A percentile compares a stretch with the other conserved stretches of the same genome.
phyloP scores from a whole-genome alignment of 2,888 invertebrate genomes.

The Formica aserva region DNA sequence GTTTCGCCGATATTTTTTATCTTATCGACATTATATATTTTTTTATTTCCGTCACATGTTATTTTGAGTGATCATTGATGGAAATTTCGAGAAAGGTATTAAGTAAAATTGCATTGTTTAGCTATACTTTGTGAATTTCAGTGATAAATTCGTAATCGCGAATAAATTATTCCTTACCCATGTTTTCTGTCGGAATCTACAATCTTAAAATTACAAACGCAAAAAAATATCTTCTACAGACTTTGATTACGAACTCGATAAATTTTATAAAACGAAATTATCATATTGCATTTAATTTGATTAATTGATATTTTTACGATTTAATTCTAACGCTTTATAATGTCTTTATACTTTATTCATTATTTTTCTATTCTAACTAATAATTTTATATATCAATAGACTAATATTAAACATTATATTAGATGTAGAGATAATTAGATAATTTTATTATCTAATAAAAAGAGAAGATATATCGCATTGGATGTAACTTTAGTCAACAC shows the following conservation, averaged over 20 bases:
- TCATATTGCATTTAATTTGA: not conserved
- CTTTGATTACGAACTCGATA: not conserved
- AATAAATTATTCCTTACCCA: conserved; percentile 76
- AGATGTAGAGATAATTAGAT: not conserved
- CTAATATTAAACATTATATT: not conserved
- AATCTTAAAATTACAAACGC: conserved; percentile 5
- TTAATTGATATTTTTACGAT: not conserved
- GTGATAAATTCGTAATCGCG: conserved; percentile 63
- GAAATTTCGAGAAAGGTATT: conserved; percentile 7
- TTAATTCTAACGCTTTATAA: not conserved
- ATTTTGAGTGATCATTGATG: conserved; percentile 18
- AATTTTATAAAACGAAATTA: not conserved
- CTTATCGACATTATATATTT: not conserved
- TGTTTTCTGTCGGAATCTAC: conserved; percentile 56
- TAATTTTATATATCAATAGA: not conserved
- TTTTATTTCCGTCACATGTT: conserved; percentile 22
- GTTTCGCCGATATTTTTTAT: not conserved
- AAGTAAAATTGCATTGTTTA: conserved; percentile 12
- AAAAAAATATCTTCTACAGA: not conserved
- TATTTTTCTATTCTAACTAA: not conserved
- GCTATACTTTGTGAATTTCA: conserved; percentile 17
- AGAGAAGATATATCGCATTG: conserved; percentile 66
- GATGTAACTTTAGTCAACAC: conserved; percentile 47
- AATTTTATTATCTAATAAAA: too few species aligned
- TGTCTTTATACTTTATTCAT: not conserved